Evolutionary conservation across 2,888 invertebrate species (phyloP).

Genomic region (Ormyrus thymus): DNA sequence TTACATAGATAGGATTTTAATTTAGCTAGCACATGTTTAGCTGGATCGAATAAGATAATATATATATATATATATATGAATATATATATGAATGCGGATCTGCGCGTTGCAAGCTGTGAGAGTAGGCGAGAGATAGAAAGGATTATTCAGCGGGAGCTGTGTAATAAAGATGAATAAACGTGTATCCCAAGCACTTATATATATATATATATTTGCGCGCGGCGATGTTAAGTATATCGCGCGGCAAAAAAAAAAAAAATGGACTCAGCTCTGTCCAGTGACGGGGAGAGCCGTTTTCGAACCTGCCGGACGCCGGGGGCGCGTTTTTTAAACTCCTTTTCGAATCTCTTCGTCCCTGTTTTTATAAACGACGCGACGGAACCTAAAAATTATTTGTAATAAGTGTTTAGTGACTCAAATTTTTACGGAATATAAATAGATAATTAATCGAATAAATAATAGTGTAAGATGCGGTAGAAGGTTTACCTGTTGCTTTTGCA

Average conservation of each 20-base stretch:
- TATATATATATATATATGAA: constrained; percentile 26
- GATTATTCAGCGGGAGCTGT: neutral
- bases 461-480: no score
- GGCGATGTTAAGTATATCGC: constrained; percentile 50
- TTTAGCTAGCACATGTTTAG: constrained; percentile 60
- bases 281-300: constrained; percentile 64
- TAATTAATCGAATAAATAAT: neutral
- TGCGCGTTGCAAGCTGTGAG: constrained; percentile 46
- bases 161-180: constrained; percentile 19
- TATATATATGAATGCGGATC: constrained; percentile 2
- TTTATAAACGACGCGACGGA: constrained; percentile 20
- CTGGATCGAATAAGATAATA: constrained; percentile 44
- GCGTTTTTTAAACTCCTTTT: constrained; percentile 18
- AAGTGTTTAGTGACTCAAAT: constrained; percentile 27
- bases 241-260: constrained; percentile 49
- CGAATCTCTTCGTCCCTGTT: constrained; percentile 18
- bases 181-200: neutral
- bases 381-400: constrained; percentile 55
- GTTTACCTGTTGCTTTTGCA: no score
- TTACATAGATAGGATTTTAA: constrained; percentile 55
- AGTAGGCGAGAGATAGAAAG: constrained; percentile 10
- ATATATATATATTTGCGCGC: constrained; percentile 39
- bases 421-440: constrained; percentile 31
- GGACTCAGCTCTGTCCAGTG: constrained; percentile 69
- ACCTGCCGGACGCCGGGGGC: constrained; percentile 53